phyloP scores from a whole-genome alignment of 1,140 invertebrate species.

The Phocides pigmalion region DNA sequence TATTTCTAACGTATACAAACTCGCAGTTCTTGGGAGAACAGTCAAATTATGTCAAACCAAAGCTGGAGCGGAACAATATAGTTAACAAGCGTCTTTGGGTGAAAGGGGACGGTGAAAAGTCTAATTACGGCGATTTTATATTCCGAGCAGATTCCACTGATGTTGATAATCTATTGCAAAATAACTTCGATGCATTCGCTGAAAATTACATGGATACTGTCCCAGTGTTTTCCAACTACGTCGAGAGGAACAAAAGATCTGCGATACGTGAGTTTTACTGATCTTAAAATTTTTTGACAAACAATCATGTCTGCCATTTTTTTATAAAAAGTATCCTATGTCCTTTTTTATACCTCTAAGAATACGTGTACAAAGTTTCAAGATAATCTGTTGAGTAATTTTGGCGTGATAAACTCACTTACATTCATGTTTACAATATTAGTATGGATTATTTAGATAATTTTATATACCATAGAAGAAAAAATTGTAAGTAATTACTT shows the following conservation, averaged over 20 bases:
- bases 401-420: too few species aligned
- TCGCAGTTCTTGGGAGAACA: slow-evolving; percentile 45
- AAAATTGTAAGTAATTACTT: too few species aligned
- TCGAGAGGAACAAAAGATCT: slow-evolving; percentile 58
- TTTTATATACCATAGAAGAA: too few species aligned
- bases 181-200: slow-evolving; percentile 54
- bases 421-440: too few species aligned
- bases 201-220: slow-evolving; percentile 45
- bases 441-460: too few species aligned
- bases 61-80: slow-evolving; percentile 63
- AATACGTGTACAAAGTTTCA: too few species aligned
- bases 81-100: slow-evolving; percentile 71
- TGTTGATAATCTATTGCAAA: slow-evolving; percentile 53
- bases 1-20: slow-evolving; percentile 28
- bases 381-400: too few species aligned
- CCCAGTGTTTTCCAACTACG: slow-evolving; percentile 48
- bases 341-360: too few species aligned
- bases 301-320: too few species aligned
- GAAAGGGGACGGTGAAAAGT: slow-evolving; percentile 42
- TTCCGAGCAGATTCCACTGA: slow-evolving; percentile 59
- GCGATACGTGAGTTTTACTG: slow-evolving; percentile 55
- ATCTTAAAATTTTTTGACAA: too few species aligned
- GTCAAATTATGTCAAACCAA: slow-evolving; percentile 51
- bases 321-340: too few species aligned
- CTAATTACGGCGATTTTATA: slow-evolving; percentile 48